phyloP scores from a whole-genome alignment of 2,888 invertebrate genomes.

The Ypsolopha sequella region DNA sequence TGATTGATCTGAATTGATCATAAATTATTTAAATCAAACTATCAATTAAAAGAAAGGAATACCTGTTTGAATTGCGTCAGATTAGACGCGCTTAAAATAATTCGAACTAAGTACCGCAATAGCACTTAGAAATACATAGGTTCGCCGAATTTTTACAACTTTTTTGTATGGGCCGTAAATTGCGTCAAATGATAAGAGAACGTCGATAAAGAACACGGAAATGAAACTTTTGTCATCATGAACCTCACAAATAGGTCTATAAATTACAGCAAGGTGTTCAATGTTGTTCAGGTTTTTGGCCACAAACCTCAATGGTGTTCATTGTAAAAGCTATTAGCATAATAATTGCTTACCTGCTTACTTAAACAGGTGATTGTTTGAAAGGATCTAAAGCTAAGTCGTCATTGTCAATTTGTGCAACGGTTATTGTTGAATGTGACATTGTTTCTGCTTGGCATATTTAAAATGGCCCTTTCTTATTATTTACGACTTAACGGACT shows the following conservation, averaged over 20 bases:
- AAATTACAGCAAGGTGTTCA: slow-evolving; percentile 65
- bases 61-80: too few species aligned
- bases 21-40: too few species aligned
- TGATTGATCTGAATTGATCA: too few species aligned
- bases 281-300: slow-evolving; percentile 39
- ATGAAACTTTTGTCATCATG: slow-evolving; percentile 60
- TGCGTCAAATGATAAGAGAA: slow-evolving; percentile 51
- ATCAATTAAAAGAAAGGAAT: too few species aligned
- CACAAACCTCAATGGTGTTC: slow-evolving; percentile 51
- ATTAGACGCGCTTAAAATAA: too few species aligned
- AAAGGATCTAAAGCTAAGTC: slow-evolving; percentile 31
- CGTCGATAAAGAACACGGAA: slow-evolving; percentile 63
- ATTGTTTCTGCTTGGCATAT: slow-evolving; percentile 29
- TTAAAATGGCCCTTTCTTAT: slow-evolving; percentile 24
- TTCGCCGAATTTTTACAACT: too few species aligned
- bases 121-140: too few species aligned
- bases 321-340: slow-evolving; percentile 57
- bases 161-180: slow-evolving; percentile 27
- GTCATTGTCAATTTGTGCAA: slow-evolving; percentile 51
- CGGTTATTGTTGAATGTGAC: slow-evolving; percentile 16
- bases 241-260: slow-evolving; percentile 51
- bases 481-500: slow-evolving; percentile 49
- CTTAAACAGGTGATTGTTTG: slow-evolving; percentile 54
- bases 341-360: slow-evolving; percentile 63
- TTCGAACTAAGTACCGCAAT: too few species aligned